phyloP scores from a whole-genome alignment of 1,140 invertebrate genomes.

The Potamilus streckersoni region DNA sequence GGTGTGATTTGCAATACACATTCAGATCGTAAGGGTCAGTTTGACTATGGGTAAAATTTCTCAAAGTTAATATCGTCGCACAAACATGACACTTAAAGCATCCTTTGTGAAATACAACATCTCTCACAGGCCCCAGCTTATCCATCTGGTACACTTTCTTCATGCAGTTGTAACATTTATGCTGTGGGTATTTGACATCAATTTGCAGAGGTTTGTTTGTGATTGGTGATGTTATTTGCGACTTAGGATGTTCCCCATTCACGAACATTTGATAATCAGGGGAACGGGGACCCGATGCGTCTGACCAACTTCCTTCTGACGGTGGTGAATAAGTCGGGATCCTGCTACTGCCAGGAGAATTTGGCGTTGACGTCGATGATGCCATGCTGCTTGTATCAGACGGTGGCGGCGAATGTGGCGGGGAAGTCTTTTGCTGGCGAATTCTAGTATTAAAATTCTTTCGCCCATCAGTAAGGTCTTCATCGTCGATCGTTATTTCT shows the following conservation, averaged over 20 bases:
- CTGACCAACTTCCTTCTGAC: slow-evolving; percentile 10
- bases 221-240: slow-evolving; percentile 14
- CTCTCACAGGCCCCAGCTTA: slow-evolving; percentile 40
- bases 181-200: slow-evolving; percentile 38
- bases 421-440: slow-evolving; percentile 11
- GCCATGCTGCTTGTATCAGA: slow-evolving; percentile 36
- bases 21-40: slow-evolving; percentile 34
- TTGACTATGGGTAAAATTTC: slow-evolving; percentile 40
- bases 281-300: slow-evolving; percentile 10
- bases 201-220: slow-evolving; percentile 31
- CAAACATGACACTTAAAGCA: slow-evolving; percentile 43
- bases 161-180: slow-evolving; percentile 44
- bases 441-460: no score
- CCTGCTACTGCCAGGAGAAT: slow-evolving; percentile 34
- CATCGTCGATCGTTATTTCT: no score
- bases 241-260: slow-evolving; percentile 9
- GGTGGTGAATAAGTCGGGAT: slow-evolving; percentile 18
- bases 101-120: slow-evolving; percentile 41
- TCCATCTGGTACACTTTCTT: slow-evolving; percentile 47
- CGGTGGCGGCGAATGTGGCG: slow-evolving; percentile 8
- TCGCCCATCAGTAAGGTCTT: no score
- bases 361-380: slow-evolving; percentile 37
- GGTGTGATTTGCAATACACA: slow-evolving; percentile 45
- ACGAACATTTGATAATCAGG: slow-evolving; percentile 24
- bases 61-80: slow-evolving; percentile 36